A percentile compares a stretch with the other conserved stretches of the same genome.
These are phyloP conservation scores for Mythimna impura DNA, from an alignment of 2,888 invertebrate genomes.

Conservation along the genomic window DNA sequence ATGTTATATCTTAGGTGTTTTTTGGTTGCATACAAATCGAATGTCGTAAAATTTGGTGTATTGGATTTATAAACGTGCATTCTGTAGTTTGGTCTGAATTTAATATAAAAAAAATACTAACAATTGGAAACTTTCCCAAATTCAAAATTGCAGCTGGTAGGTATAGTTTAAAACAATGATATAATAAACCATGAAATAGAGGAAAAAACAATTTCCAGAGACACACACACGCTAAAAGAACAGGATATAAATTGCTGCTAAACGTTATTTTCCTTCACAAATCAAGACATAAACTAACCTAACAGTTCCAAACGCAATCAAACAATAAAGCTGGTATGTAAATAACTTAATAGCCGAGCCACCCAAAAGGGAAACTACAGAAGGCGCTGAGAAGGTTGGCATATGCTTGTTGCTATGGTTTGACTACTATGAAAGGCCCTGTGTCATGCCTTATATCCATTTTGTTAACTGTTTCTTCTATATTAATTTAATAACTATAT, in stretches of 20 bases:
- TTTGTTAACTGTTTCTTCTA: no score
- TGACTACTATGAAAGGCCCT: no score
- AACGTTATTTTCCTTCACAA: constrained; percentile 30
- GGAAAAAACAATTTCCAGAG: not conserved
- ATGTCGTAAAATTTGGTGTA: not conserved
- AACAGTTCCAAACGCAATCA: constrained; percentile 51
- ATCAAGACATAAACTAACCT: constrained; percentile 55
- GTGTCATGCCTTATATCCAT: no score
- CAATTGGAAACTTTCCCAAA: not conserved
- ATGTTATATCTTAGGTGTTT: constrained; percentile 28
- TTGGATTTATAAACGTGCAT: not conserved
- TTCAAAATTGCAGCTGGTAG: not conserved
- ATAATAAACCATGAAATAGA: not conserved
- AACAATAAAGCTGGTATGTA: constrained; percentile 62
- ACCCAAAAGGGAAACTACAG: constrained; percentile 15
- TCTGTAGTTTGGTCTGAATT: not conserved
- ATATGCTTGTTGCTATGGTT: no score
- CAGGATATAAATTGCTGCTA: constrained; percentile 4
- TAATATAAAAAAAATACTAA: no score
- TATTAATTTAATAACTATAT: no score
- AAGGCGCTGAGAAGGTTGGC: no score
- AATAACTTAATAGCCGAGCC: constrained; percentile 55
- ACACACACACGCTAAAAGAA: not conserved
- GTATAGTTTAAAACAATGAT: not conserved
- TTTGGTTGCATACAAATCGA: not conserved